These are phyloP conservation scores for Calephelis nemesis DNA, from an alignment of 1,140 invertebrate species.

Conservation along the genomic window DNA sequence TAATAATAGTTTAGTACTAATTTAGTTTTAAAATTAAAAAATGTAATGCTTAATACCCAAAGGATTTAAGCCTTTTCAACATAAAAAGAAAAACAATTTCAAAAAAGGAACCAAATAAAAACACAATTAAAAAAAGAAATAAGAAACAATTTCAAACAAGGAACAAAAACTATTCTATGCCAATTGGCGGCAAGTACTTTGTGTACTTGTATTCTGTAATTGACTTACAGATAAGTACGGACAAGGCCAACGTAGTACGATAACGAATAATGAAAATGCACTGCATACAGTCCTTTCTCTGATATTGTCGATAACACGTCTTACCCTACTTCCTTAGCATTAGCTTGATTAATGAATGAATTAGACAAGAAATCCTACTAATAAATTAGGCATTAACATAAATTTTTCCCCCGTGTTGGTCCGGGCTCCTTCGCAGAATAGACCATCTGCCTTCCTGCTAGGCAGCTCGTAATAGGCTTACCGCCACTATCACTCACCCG, in stretches of 20 bases:
- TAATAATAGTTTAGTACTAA: no score
- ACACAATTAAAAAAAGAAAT: neutral
- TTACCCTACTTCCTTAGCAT: slow-evolving; percentile 15
- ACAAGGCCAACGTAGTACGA: slow-evolving; percentile 13
- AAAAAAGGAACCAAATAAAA: no score
- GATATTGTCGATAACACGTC: slow-evolving; percentile 10
- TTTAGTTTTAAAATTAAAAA: no score
- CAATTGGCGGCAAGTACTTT: slow-evolving; percentile 5
- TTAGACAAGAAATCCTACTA: no score
- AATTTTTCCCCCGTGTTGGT: no score
- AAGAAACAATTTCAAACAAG: slow-evolving; percentile 2
- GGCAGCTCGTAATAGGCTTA: no score
- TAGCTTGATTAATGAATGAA: neutral
- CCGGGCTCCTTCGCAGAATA: no score
- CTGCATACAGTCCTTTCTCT: slow-evolving; percentile 13
- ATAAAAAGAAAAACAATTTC: no score
- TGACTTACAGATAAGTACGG: slow-evolving; percentile 15
- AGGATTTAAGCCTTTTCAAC: no score
- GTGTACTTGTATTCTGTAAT: slow-evolving; percentile 17
- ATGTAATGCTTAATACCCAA: neutral
- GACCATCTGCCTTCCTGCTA: no score
- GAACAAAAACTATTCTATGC: slow-evolving; percentile 3
- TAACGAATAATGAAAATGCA: slow-evolving; percentile 17
- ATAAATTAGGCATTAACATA: no score
- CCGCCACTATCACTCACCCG: no score